phyloP scores from a whole-genome alignment of 1,140 invertebrate species.

The Hylyphantes graminicola region DNA sequence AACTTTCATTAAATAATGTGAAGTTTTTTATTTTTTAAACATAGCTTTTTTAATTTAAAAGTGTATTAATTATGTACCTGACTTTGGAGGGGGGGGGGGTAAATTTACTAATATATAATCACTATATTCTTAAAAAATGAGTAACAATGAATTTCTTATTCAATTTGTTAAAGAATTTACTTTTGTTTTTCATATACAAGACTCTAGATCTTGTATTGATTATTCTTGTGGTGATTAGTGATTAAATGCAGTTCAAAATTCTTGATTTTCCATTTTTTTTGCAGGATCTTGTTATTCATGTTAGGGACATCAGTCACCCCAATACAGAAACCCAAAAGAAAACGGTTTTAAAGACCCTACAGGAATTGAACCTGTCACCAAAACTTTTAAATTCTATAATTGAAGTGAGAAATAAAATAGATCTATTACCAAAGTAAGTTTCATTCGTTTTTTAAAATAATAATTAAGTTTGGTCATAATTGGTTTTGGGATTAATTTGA shows the following conservation, averaged over 20 bases:
- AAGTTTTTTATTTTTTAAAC: too few relatives aligned
- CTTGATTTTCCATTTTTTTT: slow-evolving; percentile 58
- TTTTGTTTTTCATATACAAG: background rate
- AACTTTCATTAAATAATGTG: too few relatives aligned
- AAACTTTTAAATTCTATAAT: slow-evolving; percentile 75
- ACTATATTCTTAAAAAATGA: too few relatives aligned
- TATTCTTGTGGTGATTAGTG: too few relatives aligned
- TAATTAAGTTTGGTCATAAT: too few relatives aligned
- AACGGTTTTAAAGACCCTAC: slow-evolving; percentile 78
- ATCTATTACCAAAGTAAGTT: slow-evolving; percentile 67
- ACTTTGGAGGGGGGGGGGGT: too few relatives aligned
- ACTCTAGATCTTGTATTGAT: background rate
- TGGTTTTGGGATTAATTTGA: too few relatives aligned
- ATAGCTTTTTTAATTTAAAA: too few relatives aligned
- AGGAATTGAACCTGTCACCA: slow-evolving; percentile 72
- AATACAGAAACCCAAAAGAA: slow-evolving; percentile 77
- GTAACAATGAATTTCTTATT: background rate
- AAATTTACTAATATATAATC: too few relatives aligned
- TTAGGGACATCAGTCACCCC: slow-evolving; percentile 85
- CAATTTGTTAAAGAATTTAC: background rate
- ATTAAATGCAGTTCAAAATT: background rate
- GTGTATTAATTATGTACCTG: too few relatives aligned
- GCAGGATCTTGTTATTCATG: slow-evolving; percentile 85
- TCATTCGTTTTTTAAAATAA: too few relatives aligned
- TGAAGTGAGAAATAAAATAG: slow-evolving; percentile 85